These are phyloP conservation scores for Taeniopygia guttata DNA, from an alignment of 2,797 vertebrate species.

Conservation along the genomic window DNA sequence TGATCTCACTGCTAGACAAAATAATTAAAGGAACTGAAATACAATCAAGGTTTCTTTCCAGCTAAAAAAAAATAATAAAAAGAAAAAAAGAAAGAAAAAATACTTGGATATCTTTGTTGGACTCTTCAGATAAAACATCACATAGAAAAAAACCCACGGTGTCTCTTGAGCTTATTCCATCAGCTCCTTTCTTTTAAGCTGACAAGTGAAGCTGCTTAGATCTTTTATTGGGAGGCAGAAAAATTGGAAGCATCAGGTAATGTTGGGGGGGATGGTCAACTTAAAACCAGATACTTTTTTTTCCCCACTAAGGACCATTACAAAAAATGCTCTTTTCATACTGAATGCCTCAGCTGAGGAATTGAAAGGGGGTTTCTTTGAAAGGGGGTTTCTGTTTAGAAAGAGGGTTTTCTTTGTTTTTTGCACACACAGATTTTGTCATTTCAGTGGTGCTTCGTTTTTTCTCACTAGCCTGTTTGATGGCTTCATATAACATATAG, in stretches of 20 bases:
- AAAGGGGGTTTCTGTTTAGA: neutral
- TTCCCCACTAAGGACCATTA: neutral
- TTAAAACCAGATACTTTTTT: neutral
- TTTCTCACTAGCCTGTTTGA: neutral
- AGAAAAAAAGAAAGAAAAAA: too few species aligned
- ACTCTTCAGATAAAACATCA: slow-evolving; percentile 21
- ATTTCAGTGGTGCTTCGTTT: neutral
- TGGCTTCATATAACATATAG: neutral
- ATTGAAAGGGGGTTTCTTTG: neutral
- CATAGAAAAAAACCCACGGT: neutral
- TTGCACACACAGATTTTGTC: neutral
- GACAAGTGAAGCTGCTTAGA: neutral
- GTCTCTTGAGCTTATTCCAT: neutral
- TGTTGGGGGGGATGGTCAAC: neutral
- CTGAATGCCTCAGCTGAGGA: neutral
- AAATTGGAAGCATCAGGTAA: neutral
- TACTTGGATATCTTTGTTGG: slow-evolving; percentile 24
- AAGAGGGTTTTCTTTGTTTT: neutral
- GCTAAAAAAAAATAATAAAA: neutral
- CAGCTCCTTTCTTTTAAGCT: neutral
- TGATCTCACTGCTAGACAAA: slow-evolving; percentile 60
- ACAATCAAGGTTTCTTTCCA: slow-evolving; percentile 15
- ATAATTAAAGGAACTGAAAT: slow-evolving; percentile 60
- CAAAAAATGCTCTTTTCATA: neutral
- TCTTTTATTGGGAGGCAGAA: neutral